Conservation (phyloP, 2,888 invertebrate species). For the Ophioninae sp. region DNA sequence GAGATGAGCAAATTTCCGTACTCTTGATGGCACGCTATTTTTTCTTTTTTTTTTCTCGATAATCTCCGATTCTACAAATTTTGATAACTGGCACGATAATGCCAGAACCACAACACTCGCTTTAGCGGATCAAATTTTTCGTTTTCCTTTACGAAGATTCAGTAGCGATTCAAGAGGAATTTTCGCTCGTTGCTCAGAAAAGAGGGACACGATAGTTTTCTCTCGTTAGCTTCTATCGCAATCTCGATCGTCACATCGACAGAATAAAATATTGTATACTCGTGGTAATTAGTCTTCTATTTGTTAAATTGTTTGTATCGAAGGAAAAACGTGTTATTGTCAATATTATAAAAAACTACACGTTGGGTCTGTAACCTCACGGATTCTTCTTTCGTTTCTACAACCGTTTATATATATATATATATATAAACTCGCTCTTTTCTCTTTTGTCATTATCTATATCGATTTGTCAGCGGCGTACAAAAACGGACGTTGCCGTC, state of each 20-base stretch:
- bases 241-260: conserved; percentile 29
- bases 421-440: conserved; percentile 29
- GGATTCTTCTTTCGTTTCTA: conserved; percentile 33
- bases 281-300: conserved; percentile 59
- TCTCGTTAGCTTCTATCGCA: conserved; percentile 12
- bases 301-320: conserved; percentile 38
- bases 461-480: conserved; percentile 43
- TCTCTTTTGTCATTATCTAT: conserved; percentile 29
- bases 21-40: neutral
- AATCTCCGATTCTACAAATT: neutral
- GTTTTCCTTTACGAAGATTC: neutral
- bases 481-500: conserved; percentile 53
- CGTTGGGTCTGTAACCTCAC: conserved; percentile 55
- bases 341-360: conserved; percentile 73
- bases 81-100: neutral
- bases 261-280: conserved; percentile 50
- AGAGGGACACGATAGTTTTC: neutral
- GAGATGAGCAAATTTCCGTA: neutral
- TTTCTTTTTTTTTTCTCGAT: neutral
- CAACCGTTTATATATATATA: conserved; percentile 44
- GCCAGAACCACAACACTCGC: neutral
- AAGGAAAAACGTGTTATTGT: conserved; percentile 71
- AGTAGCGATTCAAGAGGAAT: neutral
- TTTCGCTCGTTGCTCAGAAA: conserved; percentile 2
- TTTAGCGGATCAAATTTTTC: neutral